Evolutionary conservation across 2,113 vertebrate species (phyloP).

Genomic region (Odontophorus gujanensis): DNA sequence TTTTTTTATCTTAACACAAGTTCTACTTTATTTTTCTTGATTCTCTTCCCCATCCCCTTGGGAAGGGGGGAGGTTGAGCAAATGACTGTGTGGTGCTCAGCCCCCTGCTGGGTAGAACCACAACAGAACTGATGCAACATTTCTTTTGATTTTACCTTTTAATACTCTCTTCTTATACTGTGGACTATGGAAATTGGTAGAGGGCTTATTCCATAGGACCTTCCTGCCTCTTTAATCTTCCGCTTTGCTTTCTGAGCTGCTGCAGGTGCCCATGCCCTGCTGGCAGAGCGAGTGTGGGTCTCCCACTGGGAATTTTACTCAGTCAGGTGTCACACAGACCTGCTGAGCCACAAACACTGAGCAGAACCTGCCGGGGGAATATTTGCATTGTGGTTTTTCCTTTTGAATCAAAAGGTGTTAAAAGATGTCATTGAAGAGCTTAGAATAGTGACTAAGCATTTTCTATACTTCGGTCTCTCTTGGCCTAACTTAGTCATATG

Average conservation of each 20-base stretch:
- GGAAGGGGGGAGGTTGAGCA: too few species aligned
- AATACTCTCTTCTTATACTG: slow-evolving; percentile 46
- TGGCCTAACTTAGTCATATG: slow-evolving; percentile 70
- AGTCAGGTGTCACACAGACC: slow-evolving; percentile 83
- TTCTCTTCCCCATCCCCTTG: too few species aligned
- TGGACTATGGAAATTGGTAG: slow-evolving; percentile 77
- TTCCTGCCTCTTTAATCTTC: slow-evolving; percentile 82
- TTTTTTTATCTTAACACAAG: too few species aligned
- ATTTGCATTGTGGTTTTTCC: slow-evolving; percentile 71
- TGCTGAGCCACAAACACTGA: slow-evolving; percentile 84
- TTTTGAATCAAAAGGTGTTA: slow-evolving; percentile 74
- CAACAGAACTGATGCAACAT: background rate
- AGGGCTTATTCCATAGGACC: slow-evolving; percentile 62
- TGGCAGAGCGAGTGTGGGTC: slow-evolving; percentile 81
- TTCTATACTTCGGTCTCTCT: slow-evolving; percentile 65
- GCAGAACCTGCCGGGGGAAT: slow-evolving; percentile 80
- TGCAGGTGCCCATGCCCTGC: slow-evolving; percentile 79
- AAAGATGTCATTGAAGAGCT: slow-evolving; percentile 73
- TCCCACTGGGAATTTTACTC: slow-evolving; percentile 87
- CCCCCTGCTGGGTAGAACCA: too few species aligned
- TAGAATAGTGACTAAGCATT: slow-evolving; percentile 77
- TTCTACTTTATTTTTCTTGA: too few species aligned
- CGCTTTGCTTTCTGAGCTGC: slow-evolving; percentile 81
- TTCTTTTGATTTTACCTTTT: slow-evolving; percentile 54
- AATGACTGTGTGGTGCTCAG: too few species aligned